Conservation (phyloP, 2,888 invertebrate species). For the Lycaena phlaeas region DNA sequence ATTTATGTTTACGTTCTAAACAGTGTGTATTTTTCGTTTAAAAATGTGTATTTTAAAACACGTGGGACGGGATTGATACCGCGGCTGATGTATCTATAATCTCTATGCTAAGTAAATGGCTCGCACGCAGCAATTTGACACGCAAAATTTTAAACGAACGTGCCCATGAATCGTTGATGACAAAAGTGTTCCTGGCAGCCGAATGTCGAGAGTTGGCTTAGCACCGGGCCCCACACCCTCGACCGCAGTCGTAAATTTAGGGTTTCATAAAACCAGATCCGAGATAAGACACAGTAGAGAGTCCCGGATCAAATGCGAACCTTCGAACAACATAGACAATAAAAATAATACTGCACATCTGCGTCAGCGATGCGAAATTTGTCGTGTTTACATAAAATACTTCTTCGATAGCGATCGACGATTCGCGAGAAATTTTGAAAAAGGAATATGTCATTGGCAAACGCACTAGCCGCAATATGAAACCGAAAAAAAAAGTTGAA, state of each 20-base stretch:
- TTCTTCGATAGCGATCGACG: constrained; percentile 56
- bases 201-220: constrained; percentile 63
- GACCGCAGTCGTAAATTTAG: constrained; percentile 71
- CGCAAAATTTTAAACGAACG: constrained; percentile 63
- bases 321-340: constrained; percentile 59
- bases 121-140: constrained; percentile 46
- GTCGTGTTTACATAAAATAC: constrained; percentile 71
- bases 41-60: no score
- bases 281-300: constrained; percentile 72
- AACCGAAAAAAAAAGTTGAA: constrained; percentile 44
- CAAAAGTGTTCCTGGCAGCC: constrained; percentile 67
- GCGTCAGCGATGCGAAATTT: constrained; percentile 61
- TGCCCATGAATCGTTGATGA: constrained; percentile 65
- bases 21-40: no score
- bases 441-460: constrained; percentile 49
- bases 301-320: constrained; percentile 69
- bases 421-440: constrained; percentile 49
- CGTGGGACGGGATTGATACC: background rate
- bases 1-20: no score
- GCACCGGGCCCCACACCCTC: constrained; percentile 65
- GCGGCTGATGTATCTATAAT: constrained; percentile 22
- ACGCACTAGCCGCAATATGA: constrained; percentile 42
- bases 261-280: constrained; percentile 73
- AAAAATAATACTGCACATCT: constrained; percentile 68
- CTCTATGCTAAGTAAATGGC: constrained; percentile 40